Base-by-base conservation (phyloP, 2,888 invertebrate genomes). In the Melinaea marsaeus region DNA sequence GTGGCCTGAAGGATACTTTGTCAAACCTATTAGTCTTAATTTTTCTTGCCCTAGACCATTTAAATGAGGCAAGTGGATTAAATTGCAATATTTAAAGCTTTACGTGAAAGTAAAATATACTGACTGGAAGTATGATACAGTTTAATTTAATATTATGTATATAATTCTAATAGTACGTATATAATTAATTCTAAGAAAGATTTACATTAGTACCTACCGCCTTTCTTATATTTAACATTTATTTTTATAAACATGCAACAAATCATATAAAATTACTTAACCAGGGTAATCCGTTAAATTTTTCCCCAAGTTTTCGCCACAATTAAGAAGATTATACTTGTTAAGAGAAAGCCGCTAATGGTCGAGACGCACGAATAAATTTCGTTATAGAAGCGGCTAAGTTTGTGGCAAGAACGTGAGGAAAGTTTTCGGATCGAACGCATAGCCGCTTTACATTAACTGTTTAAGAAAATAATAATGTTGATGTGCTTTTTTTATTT, bases 301-400 rank as follows among this genome's bases (percentile, higher is more conserved):
- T 6, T 13, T 48, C 48, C 13, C 13, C 48, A 48, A 48, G 48
- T 48, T 48, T n/a, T 48, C n/a, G 48, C n/a, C 4, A 48, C 48
- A 66, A 66, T 69, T 69, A 68, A 63, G 62, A 61, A 64, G 68
- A 71, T 71, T 71, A 71, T 55, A 60, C 66, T 60, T 66, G 60
- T 68, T 61, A 62, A 57, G 48, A 57, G 58, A 64, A 66, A 65
- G 61, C 69, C 66, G 57, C 67, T 69, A 70, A 71, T 66, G 65
- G 64, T 60, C 51, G 64, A 66, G 62, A 69, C 66, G 62, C 57
- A 61, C 59, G 63, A 71, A 71, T 69, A 68, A 69, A 68, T 71
- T 70, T 62, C 55, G 59, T 63, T 62, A 67, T 58, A 61, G 37
- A 47, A 54, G 45, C 59, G 45, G 22, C n/a, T 34, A 60, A 63